A percentile compares a stretch with the other conserved stretches of the same genome.
phyloP scores from a whole-genome alignment of 1,140 invertebrate species.

The Sweltsa coloradensis region DNA sequence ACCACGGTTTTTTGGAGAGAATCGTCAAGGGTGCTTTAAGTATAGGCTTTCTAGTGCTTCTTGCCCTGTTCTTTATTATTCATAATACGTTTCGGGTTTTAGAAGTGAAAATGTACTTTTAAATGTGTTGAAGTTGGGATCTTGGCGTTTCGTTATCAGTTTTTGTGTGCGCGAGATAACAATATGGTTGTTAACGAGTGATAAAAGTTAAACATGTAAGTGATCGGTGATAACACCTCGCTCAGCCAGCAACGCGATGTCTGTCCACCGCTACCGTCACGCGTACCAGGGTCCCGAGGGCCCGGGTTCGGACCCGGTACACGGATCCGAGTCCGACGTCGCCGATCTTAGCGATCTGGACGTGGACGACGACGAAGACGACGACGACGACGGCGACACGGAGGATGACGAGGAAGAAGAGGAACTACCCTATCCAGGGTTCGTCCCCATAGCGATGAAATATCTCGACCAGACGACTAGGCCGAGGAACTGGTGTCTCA shows the following conservation, averaged over 20 bases:
- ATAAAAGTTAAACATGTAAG: too few species aligned
- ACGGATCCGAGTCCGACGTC: constrained; percentile 32
- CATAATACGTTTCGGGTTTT: too few species aligned
- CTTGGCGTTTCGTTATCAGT: too few species aligned
- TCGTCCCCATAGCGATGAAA: constrained; percentile 65
- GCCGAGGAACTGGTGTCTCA: constrained; percentile 83
- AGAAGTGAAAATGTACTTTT: too few species aligned
- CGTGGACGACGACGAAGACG: constrained; percentile 18
- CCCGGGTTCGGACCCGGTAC: constrained; percentile 14
- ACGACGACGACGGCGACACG: constrained; percentile 26
- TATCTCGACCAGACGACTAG: constrained; percentile 77
- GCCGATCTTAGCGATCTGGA: constrained; percentile 30
- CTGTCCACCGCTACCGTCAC: constrained; percentile 2
- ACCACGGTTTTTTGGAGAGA: too few species aligned
- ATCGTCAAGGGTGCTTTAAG: too few species aligned
- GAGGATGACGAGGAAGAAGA: constrained; percentile 21
- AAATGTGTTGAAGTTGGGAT: too few species aligned
- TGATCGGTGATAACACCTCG: not conserved
- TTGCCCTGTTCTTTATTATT: too few species aligned
- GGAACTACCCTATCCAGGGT: constrained; percentile 77
- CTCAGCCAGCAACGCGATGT: not conserved
- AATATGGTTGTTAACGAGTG: too few species aligned
- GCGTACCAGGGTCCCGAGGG: not conserved
- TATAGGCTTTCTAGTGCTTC: too few species aligned
- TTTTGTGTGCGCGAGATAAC: too few species aligned